A percentile compares a stretch with the other conserved stretches of the same genome.
phyloP scores from a whole-genome alignment of 2,113 vertebrate genomes.

The Zapus hudsonius region DNA sequence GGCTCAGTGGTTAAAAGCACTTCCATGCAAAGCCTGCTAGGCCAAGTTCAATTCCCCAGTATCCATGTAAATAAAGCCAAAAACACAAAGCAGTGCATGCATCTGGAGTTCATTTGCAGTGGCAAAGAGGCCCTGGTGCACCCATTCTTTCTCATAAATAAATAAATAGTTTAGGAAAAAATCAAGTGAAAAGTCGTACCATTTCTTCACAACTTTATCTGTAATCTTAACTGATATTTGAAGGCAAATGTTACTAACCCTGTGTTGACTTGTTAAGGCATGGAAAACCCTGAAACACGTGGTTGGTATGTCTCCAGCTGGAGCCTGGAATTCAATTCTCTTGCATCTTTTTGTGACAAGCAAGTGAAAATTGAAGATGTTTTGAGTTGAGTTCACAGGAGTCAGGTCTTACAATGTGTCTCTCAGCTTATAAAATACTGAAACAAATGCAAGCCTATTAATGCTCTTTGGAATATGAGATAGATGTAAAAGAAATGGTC shows the following conservation, averaged over 20 bases:
- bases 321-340: not conserved
- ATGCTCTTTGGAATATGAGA: not conserved
- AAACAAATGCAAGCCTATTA: not conserved
- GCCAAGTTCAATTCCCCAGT: too few relatives aligned
- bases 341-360: not conserved
- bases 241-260: not conserved
- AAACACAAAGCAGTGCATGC: too few relatives aligned
- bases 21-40: too few relatives aligned
- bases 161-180: constrained; percentile 61
- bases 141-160: too few relatives aligned
- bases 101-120: too few relatives aligned
- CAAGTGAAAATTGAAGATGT: not conserved
- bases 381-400: not conserved
- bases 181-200: constrained; percentile 39
- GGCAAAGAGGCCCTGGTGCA: too few relatives aligned
- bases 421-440: not conserved
- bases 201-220: not conserved
- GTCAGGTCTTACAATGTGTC: not conserved
- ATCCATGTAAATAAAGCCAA: too few relatives aligned
- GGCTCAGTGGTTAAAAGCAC: too few relatives aligned
- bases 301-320: not conserved
- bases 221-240: not conserved
- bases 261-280: not conserved
- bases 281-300: not conserved
- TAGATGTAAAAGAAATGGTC: too few relatives aligned